These are phyloP conservation scores for Araneus ventricosus DNA, from an alignment of 1,140 invertebrate genomes.

Conservation along the genomic window DNA sequence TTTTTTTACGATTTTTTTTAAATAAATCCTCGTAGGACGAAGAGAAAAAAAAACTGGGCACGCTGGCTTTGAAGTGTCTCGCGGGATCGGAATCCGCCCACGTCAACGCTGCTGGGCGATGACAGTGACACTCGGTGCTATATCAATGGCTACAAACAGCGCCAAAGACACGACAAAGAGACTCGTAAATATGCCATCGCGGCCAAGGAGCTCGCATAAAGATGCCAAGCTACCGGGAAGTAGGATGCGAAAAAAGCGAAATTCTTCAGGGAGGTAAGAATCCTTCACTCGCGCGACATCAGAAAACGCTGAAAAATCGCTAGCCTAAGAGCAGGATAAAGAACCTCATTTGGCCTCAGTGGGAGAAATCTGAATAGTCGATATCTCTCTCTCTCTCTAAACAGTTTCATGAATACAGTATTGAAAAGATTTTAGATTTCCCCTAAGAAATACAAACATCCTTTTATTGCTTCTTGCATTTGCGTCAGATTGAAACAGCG, in stretches of 20 bases:
- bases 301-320: background rate
- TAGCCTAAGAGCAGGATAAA: too few relatives aligned
- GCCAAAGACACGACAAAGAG: slow-evolving; percentile 20
- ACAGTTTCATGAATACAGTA: too few relatives aligned
- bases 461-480: too few relatives aligned
- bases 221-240: slow-evolving; percentile 45
- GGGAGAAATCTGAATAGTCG: too few relatives aligned
- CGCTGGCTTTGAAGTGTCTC: slow-evolving; percentile 16
- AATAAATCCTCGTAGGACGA: background rate
- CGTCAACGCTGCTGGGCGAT: slow-evolving; percentile 35
- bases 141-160: slow-evolving; percentile 66
- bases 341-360: too few relatives aligned
- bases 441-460: too few relatives aligned
- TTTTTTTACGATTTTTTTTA: background rate
- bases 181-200: slow-evolving; percentile 63
- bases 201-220: slow-evolving; percentile 13
- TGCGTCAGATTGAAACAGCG: too few relatives aligned
- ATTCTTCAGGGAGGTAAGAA: slow-evolving; percentile 11
- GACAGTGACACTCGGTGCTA: slow-evolving; percentile 67
- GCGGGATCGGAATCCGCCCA: slow-evolving; percentile 39
- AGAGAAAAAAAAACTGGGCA: background rate
- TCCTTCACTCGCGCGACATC: background rate
- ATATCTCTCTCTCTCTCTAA: too few relatives aligned
- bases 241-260: background rate
- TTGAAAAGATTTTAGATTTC: too few relatives aligned